Percentiles rank a stretch among this genome's conserved stretches.
Evolutionary conservation across 2,888 invertebrate species (phyloP).

Genomic region (Stramonita haemastoma): DNA sequence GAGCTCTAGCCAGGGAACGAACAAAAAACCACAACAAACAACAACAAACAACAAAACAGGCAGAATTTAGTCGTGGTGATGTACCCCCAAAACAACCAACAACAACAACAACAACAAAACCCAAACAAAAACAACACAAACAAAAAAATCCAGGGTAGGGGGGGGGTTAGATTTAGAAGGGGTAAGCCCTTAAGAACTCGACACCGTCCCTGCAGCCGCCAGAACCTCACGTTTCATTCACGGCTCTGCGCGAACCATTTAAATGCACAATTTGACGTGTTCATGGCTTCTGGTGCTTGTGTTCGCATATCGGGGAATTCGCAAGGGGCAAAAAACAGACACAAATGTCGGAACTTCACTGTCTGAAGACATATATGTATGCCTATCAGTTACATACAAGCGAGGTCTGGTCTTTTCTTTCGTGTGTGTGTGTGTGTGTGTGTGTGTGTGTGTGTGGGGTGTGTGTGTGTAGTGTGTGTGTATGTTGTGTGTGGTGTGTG

Average conservation of each 20-base stretch:
- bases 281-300: background rate
- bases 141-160: background rate
- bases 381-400: background rate
- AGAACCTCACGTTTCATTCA: background rate
- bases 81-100: background rate
- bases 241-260: constrained; percentile 12
- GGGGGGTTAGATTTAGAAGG: background rate
- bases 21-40: too few relatives aligned
- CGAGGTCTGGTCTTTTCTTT: background rate
- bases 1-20: too few relatives aligned
- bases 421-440: too few relatives aligned
- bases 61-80: too few relatives aligned
- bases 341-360: background rate
- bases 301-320: background rate
- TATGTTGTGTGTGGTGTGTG: background rate
- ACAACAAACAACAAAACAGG: too few relatives aligned
- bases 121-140: background rate
- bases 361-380: background rate
- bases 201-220: background rate
- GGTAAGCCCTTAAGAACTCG: background rate
- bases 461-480: background rate
- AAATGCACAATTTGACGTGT: constrained; percentile 25
- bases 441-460: too few relatives aligned
- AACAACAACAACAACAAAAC: background rate
- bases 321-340: constrained; percentile 7